Base-by-base conservation (phyloP, 1,140 invertebrate genomes). In the Dendroctonus ponderosae region DNA sequence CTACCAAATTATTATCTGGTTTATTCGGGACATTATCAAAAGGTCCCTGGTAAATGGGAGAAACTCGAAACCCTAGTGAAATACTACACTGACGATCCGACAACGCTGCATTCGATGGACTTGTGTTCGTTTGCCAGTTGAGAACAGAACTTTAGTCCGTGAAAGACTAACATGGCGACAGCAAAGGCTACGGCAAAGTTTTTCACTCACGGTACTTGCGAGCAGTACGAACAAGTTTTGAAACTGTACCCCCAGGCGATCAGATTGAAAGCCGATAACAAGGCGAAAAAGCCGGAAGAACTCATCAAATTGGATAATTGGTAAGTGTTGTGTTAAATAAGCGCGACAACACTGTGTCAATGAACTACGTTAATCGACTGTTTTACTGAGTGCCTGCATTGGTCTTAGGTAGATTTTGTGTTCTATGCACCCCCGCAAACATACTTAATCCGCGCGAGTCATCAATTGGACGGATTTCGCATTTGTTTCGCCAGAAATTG, bases 221-320 rank as follows among this genome's bases (percentile, higher is more conserved):
- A 83, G 80, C 91, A 94, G 80, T 95, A 93, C 82, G 88, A 92
- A 78, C 89, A 91, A 82, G 91, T 94, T 74, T 85, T 92, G 72
- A 90, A 91, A 82, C 83, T 94, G 74, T 95, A 95, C 81, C 91
- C 92, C 68, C 87, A 93, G 82, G 93, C 91, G 67, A 82, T 96
- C 51, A 86, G 87, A 79, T 80, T 94, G 70, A 94, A 94, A 82
- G 92, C 93, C 57, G 90, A 93, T 81, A 86, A 85, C 77, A 92
- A 91, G 79, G 89, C 85, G 74, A 95, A 94, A 84, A 94, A 92
- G 82, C 91, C 92, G 52, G 92, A 94, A 80, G 93, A 96, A 82
- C 86, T 95, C 71, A 90, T 95, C 80, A 94, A 93, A 82, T 83
- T 95, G 80, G 93, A 96, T 82, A 91, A 93, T 79, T 96, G 93